Conservation (phyloP, 2,113 vertebrate genomes). For the Oryzias woworae region DNA sequence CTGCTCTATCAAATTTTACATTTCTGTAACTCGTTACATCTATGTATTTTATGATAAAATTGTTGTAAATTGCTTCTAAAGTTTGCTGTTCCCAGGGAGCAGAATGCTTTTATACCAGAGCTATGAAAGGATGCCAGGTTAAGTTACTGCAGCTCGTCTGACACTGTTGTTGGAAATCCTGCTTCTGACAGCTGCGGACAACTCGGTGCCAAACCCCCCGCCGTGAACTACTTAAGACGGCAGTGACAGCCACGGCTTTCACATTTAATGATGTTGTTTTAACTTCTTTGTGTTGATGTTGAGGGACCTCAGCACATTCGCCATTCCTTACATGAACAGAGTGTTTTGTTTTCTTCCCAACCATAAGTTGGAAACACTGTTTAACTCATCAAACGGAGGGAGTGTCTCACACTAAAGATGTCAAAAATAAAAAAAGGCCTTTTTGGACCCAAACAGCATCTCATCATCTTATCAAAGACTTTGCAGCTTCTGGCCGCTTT, state of each 20-base stretch:
- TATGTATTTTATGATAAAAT: neutral
- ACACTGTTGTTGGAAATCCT: slow-evolving; percentile 47
- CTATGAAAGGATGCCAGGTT: slow-evolving; percentile 63
- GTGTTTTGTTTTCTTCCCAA: too few species aligned
- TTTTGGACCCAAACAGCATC: too few species aligned
- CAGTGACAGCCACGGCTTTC: slow-evolving; percentile 22
- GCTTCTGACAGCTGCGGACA: slow-evolving; percentile 75
- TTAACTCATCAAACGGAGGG: too few species aligned
- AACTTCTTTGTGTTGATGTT: slow-evolving; percentile 48
- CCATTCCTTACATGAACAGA: too few species aligned
- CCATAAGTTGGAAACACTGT: too few species aligned
- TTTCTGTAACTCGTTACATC: too few species aligned
- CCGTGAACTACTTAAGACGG: slow-evolving; percentile 57
- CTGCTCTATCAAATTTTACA: too few species aligned
- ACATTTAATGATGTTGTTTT: slow-evolving; percentile 61
- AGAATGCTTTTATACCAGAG: slow-evolving; percentile 42
- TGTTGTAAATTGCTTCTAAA: slow-evolving; percentile 6
- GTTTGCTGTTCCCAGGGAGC: slow-evolving; percentile 33
- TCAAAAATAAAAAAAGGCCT: too few species aligned
- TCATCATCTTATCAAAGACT: too few species aligned
- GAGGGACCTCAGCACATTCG: neutral
- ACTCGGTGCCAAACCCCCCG: slow-evolving; percentile 73
- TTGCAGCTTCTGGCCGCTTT: too few species aligned
- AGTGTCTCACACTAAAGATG: too few species aligned
- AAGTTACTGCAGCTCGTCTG: slow-evolving; percentile 68